Evolutionary conservation across 2,113 vertebrate species (phyloP), one percentile per base, ranked within the genome.

Genomic region (Sturnus vulgaris): DNA sequence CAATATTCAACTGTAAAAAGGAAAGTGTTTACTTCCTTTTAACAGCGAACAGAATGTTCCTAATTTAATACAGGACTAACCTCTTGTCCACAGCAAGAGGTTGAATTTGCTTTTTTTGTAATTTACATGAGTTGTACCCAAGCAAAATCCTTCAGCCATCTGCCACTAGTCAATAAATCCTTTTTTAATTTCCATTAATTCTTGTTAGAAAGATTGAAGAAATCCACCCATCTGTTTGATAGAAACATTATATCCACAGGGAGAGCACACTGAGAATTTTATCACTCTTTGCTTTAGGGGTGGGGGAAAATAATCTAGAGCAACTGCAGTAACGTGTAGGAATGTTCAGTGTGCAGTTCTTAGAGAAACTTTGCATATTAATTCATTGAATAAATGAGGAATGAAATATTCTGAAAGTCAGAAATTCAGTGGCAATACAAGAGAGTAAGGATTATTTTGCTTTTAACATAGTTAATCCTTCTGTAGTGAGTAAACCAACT

Each of bases 161-260:
- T 97, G 92, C 47, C 65, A 55, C 82, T n/a, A 69, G 64, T 88
- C 77, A 93, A 82, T 91, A 96, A 96, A 97, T 97, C 93, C 53
- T 96, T 92, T 96, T 96, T 88, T 78, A 91, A 97, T 97, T 96
- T 89, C 70, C 93, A 94, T 95, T 95, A 83, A 88, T 95, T 96
- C 93, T 82, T 94, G 95, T 93, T 96, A 92, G 94, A 97, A 95
- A 88, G 47, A 92, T 73, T 78, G 81, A 96, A 76, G 88, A 96
- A 97, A 92, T 84, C 56, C 50, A 80, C 17, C 80, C 86, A 94
- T 96, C 89, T 94, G 90, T 86, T 96, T 92, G 59, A 95, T 52
- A 76, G 69, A 86, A 91, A 56, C 27, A 10, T 77, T 68, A 66
- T 52, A 80, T 78, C 71, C 80, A 42, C 44, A 42, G 39, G 23